Conservation (phyloP, 2,113 vertebrate genomes). For the Montifringilla adamsi region DNA sequence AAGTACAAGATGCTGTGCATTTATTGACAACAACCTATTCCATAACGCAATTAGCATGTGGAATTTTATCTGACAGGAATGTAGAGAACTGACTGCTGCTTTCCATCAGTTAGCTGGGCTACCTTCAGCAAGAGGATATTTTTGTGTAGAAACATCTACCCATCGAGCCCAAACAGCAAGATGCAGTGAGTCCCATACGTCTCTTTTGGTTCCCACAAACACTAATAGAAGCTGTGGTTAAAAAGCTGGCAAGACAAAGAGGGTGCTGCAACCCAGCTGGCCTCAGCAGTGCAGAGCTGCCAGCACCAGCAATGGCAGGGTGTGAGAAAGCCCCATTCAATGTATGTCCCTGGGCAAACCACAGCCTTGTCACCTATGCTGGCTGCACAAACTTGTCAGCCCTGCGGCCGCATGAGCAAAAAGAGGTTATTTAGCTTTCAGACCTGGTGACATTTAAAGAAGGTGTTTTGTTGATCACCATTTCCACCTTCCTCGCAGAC, state of each 20-base stretch:
- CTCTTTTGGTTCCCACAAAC: background rate
- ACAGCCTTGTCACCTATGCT: accelerated
- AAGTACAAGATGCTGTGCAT: background rate
- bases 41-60: accelerated
- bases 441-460: background rate
- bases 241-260: background rate
- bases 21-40: background rate
- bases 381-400: background rate
- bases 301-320: background rate
- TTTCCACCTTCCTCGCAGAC: background rate
- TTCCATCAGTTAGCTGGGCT: background rate
- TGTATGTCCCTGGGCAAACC: accelerated
- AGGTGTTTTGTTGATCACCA: background rate
- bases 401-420: accelerated
- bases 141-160: background rate
- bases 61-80: background rate
- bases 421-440: background rate
- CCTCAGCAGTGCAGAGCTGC: background rate
- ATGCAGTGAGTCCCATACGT: background rate
- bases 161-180: accelerated
- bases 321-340: background rate
- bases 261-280: background rate
- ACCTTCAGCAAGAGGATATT: background rate
- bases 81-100: background rate
- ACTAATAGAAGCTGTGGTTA: background rate